A percentile compares a stretch with the other conserved stretches of the same genome.
These are phyloP conservation scores for Pitangus sulphuratus DNA, from an alignment of 2,797 vertebrate genomes.

Conservation along the genomic window DNA sequence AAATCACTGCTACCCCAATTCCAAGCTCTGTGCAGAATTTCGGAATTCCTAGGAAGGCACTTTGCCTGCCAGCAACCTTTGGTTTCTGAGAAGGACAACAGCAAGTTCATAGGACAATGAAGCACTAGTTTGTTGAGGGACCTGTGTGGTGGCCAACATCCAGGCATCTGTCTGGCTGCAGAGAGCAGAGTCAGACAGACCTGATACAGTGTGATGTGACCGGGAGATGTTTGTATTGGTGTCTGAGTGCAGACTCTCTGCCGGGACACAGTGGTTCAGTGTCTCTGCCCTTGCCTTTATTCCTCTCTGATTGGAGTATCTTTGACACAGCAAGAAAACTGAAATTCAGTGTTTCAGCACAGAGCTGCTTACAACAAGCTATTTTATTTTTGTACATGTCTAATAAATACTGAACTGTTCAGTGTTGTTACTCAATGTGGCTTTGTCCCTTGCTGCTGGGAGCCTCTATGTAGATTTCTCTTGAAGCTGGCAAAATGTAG, in stretches of 20 bases:
- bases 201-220: background rate
- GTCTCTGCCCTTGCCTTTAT: slow-evolving; percentile 20
- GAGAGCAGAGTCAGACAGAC: background rate
- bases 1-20: slow-evolving; percentile 35
- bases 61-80: background rate
- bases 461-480: background rate
- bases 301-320: background rate
- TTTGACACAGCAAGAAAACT: slow-evolving; percentile 16
- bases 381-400: background rate
- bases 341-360: background rate
- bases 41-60: background rate
- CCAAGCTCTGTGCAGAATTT: slow-evolving; percentile 5
- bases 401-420: slow-evolving; percentile 28
- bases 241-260: background rate
- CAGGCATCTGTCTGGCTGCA: background rate
- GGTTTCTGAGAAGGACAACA: background rate
- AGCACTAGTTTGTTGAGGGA: background rate
- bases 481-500: background rate
- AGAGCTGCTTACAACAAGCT: background rate
- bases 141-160: background rate
- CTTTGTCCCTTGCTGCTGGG: slow-evolving; percentile 23
- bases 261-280: background rate
- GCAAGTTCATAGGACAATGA: background rate
- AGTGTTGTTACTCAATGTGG: background rate
- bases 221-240: background rate